Evolutionary conservation across 2,113 vertebrate species (phyloP).

Genomic region (Melospiza melodia): DNA sequence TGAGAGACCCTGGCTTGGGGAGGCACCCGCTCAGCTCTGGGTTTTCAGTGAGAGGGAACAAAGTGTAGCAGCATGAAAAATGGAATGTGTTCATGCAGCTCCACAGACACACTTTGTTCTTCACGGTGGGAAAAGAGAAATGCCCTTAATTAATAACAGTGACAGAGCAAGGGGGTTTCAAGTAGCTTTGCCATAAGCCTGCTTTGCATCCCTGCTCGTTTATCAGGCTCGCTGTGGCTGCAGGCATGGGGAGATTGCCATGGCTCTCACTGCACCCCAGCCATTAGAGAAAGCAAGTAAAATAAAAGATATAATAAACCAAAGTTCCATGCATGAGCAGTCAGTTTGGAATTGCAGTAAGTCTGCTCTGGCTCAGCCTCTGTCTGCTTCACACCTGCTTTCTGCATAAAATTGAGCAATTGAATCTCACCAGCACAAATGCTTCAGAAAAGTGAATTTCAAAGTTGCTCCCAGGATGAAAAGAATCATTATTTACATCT

Average conservation of each 20-base stretch:
- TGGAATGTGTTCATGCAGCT: not conserved
- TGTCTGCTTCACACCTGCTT: not conserved
- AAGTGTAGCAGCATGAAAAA: not conserved
- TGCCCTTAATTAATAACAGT: not conserved
- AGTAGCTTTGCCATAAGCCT: not conserved
- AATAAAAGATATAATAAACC: not conserved
- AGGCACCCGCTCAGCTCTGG: rapidly evolving
- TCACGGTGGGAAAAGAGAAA: not conserved
- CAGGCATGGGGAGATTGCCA: not conserved
- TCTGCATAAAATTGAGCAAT: not conserved
- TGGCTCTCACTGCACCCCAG: not conserved
- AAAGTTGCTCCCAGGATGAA: not conserved
- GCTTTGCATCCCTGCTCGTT: not conserved
- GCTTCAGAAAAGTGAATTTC: not conserved
- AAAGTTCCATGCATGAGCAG: not conserved
- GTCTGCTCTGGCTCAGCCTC: not conserved
- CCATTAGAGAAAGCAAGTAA: not conserved
- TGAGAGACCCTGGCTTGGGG: rapidly evolving
- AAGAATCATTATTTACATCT: slow-evolving; percentile 14
- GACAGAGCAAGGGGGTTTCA: not conserved
- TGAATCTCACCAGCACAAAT: not conserved
- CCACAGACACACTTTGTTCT: not conserved
- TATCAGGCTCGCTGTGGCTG: not conserved
- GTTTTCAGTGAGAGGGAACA: not conserved
- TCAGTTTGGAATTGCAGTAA: not conserved